These are phyloP conservation scores for Syrrhaptes paradoxus DNA, from an alignment of 2,113 vertebrate genomes.

Conservation along the genomic window DNA sequence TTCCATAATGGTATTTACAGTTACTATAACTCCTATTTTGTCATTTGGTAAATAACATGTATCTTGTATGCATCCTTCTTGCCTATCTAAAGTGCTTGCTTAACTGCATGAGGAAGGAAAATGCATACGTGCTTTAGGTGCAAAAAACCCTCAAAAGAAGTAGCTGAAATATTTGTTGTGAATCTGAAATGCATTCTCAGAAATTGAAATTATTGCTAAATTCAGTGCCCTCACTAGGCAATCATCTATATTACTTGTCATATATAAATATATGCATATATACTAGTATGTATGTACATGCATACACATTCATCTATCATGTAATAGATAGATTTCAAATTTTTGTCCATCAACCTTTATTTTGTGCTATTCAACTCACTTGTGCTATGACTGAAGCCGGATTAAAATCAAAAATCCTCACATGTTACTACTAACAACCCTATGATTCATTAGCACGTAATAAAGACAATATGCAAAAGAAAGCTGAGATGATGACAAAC, in stretches of 20 bases:
- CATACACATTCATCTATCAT: slow-evolving; percentile 55
- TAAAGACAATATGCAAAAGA: slow-evolving; percentile 31
- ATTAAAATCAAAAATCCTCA: slow-evolving; percentile 63
- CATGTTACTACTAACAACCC: slow-evolving; percentile 51
- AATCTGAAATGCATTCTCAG: slow-evolving; percentile 49
- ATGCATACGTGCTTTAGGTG: slow-evolving; percentile 27
- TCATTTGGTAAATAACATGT: slow-evolving; percentile 43
- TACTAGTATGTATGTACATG: slow-evolving; percentile 64
- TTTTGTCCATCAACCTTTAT: slow-evolving; percentile 61
- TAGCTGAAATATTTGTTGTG: slow-evolving; percentile 15
- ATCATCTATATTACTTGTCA: slow-evolving; percentile 21
- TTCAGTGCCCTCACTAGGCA: slow-evolving; percentile 54
- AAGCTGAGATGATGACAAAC: slow-evolving; percentile 61
- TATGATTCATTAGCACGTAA: slow-evolving; percentile 46
- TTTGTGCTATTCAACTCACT: slow-evolving; percentile 66
- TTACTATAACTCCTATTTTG: slow-evolving; percentile 28
- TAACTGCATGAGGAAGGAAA: slow-evolving; percentile 43
- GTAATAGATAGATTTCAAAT: slow-evolving; percentile 10
- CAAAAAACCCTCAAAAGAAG: slow-evolving; percentile 5
- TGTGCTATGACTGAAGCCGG: slow-evolving; percentile 68
- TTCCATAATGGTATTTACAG: slow-evolving; percentile 69
- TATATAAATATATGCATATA: slow-evolving; percentile 61
- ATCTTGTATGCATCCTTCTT: slow-evolving; percentile 45
- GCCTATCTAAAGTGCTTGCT: slow-evolving; percentile 73
- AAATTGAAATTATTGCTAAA: slow-evolving; percentile 64